These are phyloP conservation scores for Hyposmocoma kahamanoa DNA, from an alignment of 1,140 invertebrate species.

Conservation along the genomic window DNA sequence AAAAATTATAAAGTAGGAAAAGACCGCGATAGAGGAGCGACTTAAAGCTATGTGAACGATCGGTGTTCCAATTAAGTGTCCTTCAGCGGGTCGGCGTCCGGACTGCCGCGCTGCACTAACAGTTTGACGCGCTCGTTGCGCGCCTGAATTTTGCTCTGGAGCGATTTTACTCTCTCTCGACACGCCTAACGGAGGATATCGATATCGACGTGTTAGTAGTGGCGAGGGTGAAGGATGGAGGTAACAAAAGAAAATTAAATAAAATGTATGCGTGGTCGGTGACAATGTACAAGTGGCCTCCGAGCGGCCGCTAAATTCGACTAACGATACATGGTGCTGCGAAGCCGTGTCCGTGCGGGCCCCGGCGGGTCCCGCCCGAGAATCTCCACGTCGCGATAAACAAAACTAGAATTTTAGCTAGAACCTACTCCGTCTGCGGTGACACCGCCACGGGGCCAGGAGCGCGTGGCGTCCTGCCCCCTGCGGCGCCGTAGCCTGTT, in stretches of 20 bases:
- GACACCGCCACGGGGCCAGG: constrained; percentile 1
- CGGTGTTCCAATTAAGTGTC: constrained; percentile 71
- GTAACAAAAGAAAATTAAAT: constrained; percentile 78
- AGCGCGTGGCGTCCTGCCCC: not conserved
- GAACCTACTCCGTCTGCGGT: constrained; percentile 36
- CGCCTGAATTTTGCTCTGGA: constrained; percentile 91
- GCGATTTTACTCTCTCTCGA: constrained; percentile 87
- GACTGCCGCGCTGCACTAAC: constrained; percentile 87
- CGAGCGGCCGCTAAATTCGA: constrained; percentile 20
- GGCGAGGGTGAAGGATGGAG: constrained; percentile 57
- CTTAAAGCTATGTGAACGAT: constrained; percentile 41
- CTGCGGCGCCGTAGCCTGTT: not conserved
- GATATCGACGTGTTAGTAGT: constrained; percentile 55
- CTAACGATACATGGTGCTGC: constrained; percentile 24
- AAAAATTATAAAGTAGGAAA: constrained; percentile 56
- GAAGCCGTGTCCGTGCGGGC: not conserved
- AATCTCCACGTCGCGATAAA: constrained; percentile 41
- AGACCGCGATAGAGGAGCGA: constrained; percentile 39
- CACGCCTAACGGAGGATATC: constrained; percentile 79
- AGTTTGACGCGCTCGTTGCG: constrained; percentile 91
- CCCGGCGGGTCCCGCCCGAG: constrained; percentile 18
- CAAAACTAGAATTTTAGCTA: constrained; percentile 63
- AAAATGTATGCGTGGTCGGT: constrained; percentile 73
- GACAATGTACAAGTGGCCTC: constrained; percentile 39
- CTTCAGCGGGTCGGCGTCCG: constrained; percentile 81